These are phyloP conservation scores for Elegia similella DNA, from an alignment of 2,888 invertebrate species.

Conservation along the genomic window DNA sequence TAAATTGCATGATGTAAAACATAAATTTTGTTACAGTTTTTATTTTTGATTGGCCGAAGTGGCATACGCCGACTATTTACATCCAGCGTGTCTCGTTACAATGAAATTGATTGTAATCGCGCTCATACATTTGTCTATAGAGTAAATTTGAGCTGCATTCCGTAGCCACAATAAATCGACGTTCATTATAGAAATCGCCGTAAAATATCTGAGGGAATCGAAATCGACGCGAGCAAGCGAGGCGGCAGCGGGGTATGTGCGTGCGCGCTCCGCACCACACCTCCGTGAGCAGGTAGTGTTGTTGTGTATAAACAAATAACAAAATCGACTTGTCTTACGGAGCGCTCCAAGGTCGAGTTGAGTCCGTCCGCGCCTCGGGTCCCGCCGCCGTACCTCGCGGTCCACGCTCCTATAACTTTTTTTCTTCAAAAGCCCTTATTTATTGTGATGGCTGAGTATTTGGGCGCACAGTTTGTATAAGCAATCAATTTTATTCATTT, in stretches of 20 bases:
- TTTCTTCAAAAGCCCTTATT: constrained; percentile 72
- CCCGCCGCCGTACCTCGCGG: constrained; percentile 46
- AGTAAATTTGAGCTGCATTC: constrained; percentile 62
- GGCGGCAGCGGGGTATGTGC: constrained; percentile 33
- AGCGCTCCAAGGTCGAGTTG: constrained; percentile 70
- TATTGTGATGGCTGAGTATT: constrained; percentile 79
- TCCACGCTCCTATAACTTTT: constrained; percentile 59
- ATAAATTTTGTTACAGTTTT: constrained; percentile 55
- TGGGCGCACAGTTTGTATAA: constrained; percentile 81
- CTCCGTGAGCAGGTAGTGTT: constrained; percentile 72
- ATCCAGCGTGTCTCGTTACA: constrained; percentile 50
- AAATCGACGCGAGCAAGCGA: constrained; percentile 50
- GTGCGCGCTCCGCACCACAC: constrained; percentile 41
- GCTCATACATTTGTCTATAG: constrained; percentile 62
- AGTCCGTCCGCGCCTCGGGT: constrained; percentile 43
- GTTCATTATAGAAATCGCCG: constrained; percentile 77
- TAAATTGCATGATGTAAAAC: constrained; percentile 40
- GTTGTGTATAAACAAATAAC: constrained; percentile 81
- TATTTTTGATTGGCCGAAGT: constrained; percentile 55
- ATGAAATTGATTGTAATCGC: constrained; percentile 63
- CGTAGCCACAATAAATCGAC: constrained; percentile 68
- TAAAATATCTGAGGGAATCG: constrained; percentile 72
- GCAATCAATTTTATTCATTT: constrained; percentile 82
- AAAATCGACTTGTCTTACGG: constrained; percentile 79
- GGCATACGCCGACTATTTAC: constrained; percentile 44